Evolutionary conservation across 2,797 vertebrate genomes (phyloP).

Genomic region (Buceros bicornis): DNA sequence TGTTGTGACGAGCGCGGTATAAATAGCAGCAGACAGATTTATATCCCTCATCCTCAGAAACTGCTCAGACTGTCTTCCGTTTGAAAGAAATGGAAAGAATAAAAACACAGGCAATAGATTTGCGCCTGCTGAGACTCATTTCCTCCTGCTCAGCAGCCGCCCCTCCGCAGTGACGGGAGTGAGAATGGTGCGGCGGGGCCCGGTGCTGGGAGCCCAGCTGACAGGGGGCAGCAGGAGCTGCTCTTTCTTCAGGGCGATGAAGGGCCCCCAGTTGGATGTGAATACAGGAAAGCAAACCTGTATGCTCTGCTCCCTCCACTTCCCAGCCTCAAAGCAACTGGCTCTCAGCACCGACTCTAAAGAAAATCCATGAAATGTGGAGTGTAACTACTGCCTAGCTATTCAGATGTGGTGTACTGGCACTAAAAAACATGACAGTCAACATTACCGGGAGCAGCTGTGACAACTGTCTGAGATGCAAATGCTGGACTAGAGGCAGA

Average conservation of each 20-base stretch:
- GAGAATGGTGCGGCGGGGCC: not conserved
- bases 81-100: conserved; percentile 52
- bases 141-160: conserved; percentile 24
- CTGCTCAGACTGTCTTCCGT: conserved; percentile 9
- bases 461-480: conserved; percentile 52
- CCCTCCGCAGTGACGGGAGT: not conserved
- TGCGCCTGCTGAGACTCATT: conserved; percentile 59
- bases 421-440: conserved; percentile 34
- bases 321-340: not conserved
- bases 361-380: not conserved
- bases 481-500: conserved; percentile 45
- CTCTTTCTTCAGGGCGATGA: not conserved
- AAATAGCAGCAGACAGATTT: conserved; percentile 64
- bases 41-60: conserved; percentile 29
- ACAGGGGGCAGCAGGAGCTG: not conserved
- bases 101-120: conserved; percentile 32
- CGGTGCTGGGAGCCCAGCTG: not conserved
- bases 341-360: not conserved
- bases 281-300: not conserved
- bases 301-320: not conserved
- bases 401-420: not conserved
- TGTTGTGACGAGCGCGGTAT: not conserved
- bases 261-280: not conserved
- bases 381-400: not conserved
- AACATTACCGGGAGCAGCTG: not conserved